Conservation (phyloP, 2,888 invertebrate genomes). For the Abrostola tripartita region DNA sequence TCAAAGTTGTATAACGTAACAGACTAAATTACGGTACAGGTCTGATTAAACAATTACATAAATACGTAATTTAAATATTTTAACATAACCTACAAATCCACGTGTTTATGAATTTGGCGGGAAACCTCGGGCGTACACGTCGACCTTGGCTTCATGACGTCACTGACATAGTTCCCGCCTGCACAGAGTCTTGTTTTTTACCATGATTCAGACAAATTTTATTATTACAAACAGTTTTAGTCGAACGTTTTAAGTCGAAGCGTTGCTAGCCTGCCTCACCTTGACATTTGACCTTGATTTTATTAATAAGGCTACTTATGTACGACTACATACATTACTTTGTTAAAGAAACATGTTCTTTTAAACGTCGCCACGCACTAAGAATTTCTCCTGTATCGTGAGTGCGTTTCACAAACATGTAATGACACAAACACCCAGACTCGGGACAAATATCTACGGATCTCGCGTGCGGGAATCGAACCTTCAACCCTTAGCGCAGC, state of each 20-base stretch:
- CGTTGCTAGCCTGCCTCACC: conserved; percentile 50
- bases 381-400: too few relatives aligned
- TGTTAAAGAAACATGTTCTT: too few relatives aligned
- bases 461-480: too few relatives aligned
- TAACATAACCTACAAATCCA: conserved; percentile 67
- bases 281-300: conserved; percentile 52
- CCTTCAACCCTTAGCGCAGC: too few relatives aligned
- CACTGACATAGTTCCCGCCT: conserved; percentile 85
- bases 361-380: too few relatives aligned
- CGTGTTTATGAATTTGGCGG: conserved; percentile 76
- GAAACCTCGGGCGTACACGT: conserved; percentile 74
- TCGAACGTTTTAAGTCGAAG: conserved; percentile 26
- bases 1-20: conserved; percentile 9
- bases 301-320: conserved; percentile 27
- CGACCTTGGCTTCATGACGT: conserved; percentile 84
- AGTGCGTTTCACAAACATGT: too few relatives aligned
- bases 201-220: conserved; percentile 67
- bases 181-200: conserved; percentile 76
- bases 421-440: too few relatives aligned
- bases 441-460: too few relatives aligned
- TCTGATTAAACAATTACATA: conserved; percentile 18
- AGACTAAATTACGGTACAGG: conserved; percentile 2
- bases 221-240: conserved; percentile 61
- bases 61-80: conserved; percentile 48
- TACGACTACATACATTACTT: conserved; percentile 14